These are phyloP conservation scores for Scomber japonicus DNA, from an alignment of 2,113 vertebrate genomes.

Conservation along the genomic window DNA sequence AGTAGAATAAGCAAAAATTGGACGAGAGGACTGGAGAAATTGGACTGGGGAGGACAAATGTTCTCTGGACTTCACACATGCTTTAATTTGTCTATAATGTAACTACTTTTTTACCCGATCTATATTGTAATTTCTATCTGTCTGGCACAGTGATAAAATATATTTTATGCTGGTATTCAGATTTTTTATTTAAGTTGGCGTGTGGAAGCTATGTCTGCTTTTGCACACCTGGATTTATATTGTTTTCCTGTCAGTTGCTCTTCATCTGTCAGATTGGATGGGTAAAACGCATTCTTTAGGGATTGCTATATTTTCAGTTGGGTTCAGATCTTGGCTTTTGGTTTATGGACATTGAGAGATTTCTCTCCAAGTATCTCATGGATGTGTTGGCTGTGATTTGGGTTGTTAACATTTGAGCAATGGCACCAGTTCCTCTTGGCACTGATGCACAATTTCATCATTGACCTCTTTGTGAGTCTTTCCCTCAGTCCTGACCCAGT, in stretches of 20 bases:
- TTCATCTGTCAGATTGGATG: not conserved
- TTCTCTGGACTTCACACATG: not conserved
- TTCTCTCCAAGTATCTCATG: no score
- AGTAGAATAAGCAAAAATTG: not conserved
- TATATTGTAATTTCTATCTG: not conserved
- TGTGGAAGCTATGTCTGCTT: not conserved
- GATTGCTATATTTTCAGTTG: not conserved
- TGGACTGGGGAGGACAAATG: not conserved
- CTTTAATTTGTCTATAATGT: conserved; percentile 8
- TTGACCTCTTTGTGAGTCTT: not conserved
- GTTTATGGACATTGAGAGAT: no score
- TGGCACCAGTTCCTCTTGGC: not conserved
- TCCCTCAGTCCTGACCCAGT: not conserved
- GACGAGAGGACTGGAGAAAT: not conserved
- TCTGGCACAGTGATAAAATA: not conserved
- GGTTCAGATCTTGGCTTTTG: not conserved
- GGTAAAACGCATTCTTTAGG: not conserved
- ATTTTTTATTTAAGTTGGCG: no score
- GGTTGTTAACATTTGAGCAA: no score
- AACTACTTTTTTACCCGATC: not conserved
- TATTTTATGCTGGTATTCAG: not conserved
- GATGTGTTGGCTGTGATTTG: not conserved
- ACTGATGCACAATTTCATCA: no score
- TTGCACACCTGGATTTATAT: not conserved
- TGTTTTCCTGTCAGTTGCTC: no score